Evolutionary conservation across 2,113 vertebrate genomes (phyloP), one percentile per base, ranked within the genome.

Genomic region (Plectropomus leopardus): DNA sequence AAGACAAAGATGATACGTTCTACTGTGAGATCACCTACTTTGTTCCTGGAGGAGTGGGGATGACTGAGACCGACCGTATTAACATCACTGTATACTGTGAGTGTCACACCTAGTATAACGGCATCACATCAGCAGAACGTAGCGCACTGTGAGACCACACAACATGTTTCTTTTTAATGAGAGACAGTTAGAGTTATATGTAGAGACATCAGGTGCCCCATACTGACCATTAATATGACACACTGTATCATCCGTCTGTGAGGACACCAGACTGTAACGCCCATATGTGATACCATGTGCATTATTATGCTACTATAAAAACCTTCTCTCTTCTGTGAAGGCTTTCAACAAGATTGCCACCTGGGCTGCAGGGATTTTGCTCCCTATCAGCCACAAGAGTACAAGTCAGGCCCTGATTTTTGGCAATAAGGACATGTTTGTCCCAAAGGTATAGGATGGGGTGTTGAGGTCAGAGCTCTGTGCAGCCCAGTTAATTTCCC

Each of bases 11-110:
- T 1, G 93, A 96, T 1, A 0, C 0, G 0, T 98, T 96, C 90
- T 96, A 97, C 92, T 99, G 98, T 63, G 92, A 97, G 44, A 93
- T 96, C 84, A 92, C 76, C 79, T 98, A 95, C 94, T 53, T 76
- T 47, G 80, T 96, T 69, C 85, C 70, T 30, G 95, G 94, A 3
- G 92, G 53, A 2, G 64, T 5, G 4, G 89, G 0, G 3, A 86
- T 96, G 81, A 81, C 73, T 0, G 90, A 96, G 42, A 97, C 95
- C 0, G 14, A 0, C 0, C 2, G 0, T 0, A 92, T 97, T 78
- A 93, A 79, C 0, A 64, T 99, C 86, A 94, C 86, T 0, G 83
- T 99, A 1, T 86, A 84, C 88, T 98, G 98, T 98, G 90, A 97
- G 97, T 94, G 5, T 53, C 34, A 42, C 45, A 26, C 15, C 40